These are phyloP conservation scores for Coenonympha glycerion DNA, from an alignment of 2,888 invertebrate genomes.

Conservation along the genomic window DNA sequence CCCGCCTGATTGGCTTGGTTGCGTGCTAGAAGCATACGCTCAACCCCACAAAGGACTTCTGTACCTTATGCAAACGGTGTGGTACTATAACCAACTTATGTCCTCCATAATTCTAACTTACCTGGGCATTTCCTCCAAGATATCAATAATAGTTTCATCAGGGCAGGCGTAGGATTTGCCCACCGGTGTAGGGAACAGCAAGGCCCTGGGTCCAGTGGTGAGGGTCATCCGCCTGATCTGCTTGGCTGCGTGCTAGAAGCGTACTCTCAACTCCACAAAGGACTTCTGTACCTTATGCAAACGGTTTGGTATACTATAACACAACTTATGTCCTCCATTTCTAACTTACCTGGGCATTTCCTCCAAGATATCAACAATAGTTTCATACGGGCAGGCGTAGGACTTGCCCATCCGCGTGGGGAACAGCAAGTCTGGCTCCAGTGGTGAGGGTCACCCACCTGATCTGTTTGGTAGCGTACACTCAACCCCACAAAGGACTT, in stretches of 20 bases:
- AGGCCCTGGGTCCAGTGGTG: slow-evolving; percentile 74
- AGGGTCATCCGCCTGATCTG: slow-evolving; percentile 71
- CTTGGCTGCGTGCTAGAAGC: slow-evolving; percentile 77
- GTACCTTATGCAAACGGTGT: too few species aligned
- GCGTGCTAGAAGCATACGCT: too few species aligned
- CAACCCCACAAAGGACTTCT: too few species aligned
- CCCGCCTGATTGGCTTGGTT: slow-evolving; percentile 71
- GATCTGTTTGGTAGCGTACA: too few species aligned
- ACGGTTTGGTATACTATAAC: too few species aligned
- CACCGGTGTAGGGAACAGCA: slow-evolving; percentile 89
- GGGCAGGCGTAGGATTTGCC: slow-evolving; percentile 88
- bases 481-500: neutral
- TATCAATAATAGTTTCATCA: slow-evolving; percentile 79
- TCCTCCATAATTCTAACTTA: too few species aligned
- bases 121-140: slow-evolving; percentile 74
- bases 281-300: too few species aligned
- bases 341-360: too few species aligned
- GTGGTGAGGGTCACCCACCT: slow-evolving; percentile 73
- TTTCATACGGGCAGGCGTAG: slow-evolving; percentile 84
- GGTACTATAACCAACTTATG: too few species aligned
- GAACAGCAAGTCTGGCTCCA: slow-evolving; percentile 79
- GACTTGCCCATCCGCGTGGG: slow-evolving; percentile 92
- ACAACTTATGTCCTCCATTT: too few species aligned
- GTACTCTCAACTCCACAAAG: neutral
- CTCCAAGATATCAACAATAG: slow-evolving; percentile 78